These are phyloP conservation scores for Podotricha telesiphe DNA, from an alignment of 2,888 invertebrate genomes.

Conservation along the genomic window DNA sequence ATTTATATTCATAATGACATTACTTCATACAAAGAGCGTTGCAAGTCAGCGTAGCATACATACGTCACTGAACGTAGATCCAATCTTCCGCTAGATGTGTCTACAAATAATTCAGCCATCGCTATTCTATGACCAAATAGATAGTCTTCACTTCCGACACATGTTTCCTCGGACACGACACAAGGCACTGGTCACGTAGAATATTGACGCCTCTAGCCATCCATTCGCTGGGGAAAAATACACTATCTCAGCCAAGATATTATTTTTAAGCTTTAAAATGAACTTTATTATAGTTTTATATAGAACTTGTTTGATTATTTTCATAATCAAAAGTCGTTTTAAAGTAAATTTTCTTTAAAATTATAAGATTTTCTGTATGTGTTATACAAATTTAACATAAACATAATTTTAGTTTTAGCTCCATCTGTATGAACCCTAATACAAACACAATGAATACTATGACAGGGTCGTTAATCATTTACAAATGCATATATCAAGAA, in stretches of 20 bases:
- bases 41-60: constrained; percentile 37
- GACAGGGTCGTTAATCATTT: constrained; percentile 19
- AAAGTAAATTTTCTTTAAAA: too few species aligned
- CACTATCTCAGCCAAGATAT: constrained; percentile 58
- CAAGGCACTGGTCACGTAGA: constrained; percentile 80
- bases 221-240: constrained; percentile 69
- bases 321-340: not conserved
- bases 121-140: constrained; percentile 79
- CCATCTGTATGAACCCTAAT: not conserved
- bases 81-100: constrained; percentile 48
- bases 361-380: too few species aligned
- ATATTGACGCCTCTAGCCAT: constrained; percentile 81
- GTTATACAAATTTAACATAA: not conserved
- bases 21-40: constrained; percentile 26
- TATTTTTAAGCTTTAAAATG: constrained; percentile 57
- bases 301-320: not conserved
- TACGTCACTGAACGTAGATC: constrained; percentile 42
- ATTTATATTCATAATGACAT: not conserved
- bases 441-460: constrained; percentile 14
- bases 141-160: constrained; percentile 82
- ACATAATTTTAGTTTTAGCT: not conserved
- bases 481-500: constrained; percentile 7
- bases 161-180: constrained; percentile 77
- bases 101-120: constrained; percentile 75
- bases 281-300: not conserved